Evolutionary conservation across 2,797 vertebrate genomes (phyloP), one percentile per base, ranked within the genome.

Genomic region (Brachyalestes nurse): DNA sequence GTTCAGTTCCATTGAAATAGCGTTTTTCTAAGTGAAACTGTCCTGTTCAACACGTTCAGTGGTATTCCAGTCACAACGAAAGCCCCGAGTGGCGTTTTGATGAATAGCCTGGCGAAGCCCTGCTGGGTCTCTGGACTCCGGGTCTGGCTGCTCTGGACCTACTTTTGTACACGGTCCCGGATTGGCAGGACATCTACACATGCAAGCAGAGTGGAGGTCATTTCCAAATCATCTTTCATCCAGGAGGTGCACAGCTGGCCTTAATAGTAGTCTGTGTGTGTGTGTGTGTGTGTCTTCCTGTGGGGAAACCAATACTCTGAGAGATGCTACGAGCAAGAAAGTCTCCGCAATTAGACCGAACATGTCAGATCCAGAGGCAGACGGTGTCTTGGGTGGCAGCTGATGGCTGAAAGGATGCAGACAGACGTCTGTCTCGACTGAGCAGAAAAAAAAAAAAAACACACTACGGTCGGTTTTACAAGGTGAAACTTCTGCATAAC

Each of bases 211-310:
- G 49, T 57, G 57, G 65, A 77, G 64, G 75, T 77, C 75, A 77
- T 69, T 45, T 69, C 75, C 34, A 69, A 69, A 77, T 69, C 75
- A 77, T 69, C 64, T 58, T 38, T 77, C 64, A 77, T 58, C n/a
- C 8, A 58, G n/a, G 51, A 47, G 17, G 65, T 10, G 38, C 64
- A 77, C 75, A 77, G 75, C 64, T 77, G 75, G 64, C 64, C 64
- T 58, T 38, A 77, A 55, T 77, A 69, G 64, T 6, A 51, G 34
- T 34, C 34, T 57, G 12, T 74, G 72, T 65, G 40, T 65, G 28
- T 65, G 28, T 67, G 12, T 69, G 40, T 69, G 42, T 69, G 66
- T 69, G 66, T 58, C 34, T 42, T 40, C 34, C 28, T 58, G 13
- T 42, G 71, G 53, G 71, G 16, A 49, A 47, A 49, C 8, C 66